Evolutionary conservation across 92 coral and sea anemone species (phyloP).

Genomic region (Umimayanthus chanpuru): DNA sequence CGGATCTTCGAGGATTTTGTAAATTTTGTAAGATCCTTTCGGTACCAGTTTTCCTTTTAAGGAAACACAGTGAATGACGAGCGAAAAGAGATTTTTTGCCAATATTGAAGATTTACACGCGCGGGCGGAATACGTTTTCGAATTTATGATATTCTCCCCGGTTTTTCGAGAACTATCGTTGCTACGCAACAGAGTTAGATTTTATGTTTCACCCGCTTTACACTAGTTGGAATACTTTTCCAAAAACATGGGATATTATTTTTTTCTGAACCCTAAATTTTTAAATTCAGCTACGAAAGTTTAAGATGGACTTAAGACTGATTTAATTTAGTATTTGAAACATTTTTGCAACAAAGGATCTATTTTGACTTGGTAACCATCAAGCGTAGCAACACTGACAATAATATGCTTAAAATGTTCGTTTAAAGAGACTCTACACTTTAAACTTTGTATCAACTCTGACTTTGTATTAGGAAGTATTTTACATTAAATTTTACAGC

Average conservation of each 20-base stretch:
- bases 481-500: too few relatives aligned
- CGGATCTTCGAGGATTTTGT: not conserved
- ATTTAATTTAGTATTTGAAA: not conserved
- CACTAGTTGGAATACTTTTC: not conserved
- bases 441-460: not conserved
- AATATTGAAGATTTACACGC: not conserved
- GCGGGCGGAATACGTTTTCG: not conserved
- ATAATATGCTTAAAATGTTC: too few relatives aligned
- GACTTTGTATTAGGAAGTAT: too few relatives aligned
- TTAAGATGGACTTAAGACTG: not conserved
- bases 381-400: not conserved
- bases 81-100: not conserved
- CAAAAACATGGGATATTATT: not conserved
- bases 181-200: constrained; percentile 24
- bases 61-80: not conserved
- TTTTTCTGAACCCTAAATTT: not conserved
- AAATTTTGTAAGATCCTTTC: not conserved
- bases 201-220: not conserved
- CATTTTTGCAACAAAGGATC: not conserved
- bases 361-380: not conserved
- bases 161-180: not conserved
- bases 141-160: too few relatives aligned
- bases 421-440: not conserved
- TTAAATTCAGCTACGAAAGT: too few relatives aligned
- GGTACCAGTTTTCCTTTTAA: not conserved